phyloP scores from a whole-genome alignment of 2,113 vertebrate genomes.

The Patagioenas fasciata region DNA sequence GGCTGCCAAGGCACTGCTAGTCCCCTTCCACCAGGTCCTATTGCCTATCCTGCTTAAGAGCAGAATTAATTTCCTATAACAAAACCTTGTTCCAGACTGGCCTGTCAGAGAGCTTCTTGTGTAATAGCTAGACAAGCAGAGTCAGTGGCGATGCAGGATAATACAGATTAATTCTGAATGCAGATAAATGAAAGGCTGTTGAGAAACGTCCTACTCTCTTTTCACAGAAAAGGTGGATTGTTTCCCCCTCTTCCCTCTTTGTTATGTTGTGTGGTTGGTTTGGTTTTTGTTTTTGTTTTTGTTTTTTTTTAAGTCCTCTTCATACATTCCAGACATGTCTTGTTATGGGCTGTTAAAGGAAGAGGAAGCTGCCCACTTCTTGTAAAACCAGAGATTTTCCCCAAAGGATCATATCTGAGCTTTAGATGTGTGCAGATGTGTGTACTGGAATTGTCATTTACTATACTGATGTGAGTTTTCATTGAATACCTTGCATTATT shows the following conservation, averaged over 20 bases:
- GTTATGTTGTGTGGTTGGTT: neutral
- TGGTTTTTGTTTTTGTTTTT: neutral
- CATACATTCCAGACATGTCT: neutral
- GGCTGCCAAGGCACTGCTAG: no score
- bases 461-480: neutral
- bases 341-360: neutral
- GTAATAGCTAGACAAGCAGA: neutral
- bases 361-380: neutral
- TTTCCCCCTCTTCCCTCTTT: fast-evolving
- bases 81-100: neutral
- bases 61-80: neutral
- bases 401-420: neutral
- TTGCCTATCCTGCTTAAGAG: neutral
- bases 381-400: neutral
- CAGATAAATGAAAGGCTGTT: neutral
- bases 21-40: neutral
- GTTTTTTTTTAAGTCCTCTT: neutral
- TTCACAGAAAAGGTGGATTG: neutral
- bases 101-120: neutral
- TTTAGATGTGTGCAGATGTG: neutral
- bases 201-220: neutral
- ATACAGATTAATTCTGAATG: neutral
- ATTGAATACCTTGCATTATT: neutral
- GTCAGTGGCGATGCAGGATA: neutral
- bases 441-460: neutral